Percentiles rank a stretch among this genome's conserved stretches.
Conservation (phyloP, 2,888 invertebrate genomes). For the Plusia festucae region DNA sequence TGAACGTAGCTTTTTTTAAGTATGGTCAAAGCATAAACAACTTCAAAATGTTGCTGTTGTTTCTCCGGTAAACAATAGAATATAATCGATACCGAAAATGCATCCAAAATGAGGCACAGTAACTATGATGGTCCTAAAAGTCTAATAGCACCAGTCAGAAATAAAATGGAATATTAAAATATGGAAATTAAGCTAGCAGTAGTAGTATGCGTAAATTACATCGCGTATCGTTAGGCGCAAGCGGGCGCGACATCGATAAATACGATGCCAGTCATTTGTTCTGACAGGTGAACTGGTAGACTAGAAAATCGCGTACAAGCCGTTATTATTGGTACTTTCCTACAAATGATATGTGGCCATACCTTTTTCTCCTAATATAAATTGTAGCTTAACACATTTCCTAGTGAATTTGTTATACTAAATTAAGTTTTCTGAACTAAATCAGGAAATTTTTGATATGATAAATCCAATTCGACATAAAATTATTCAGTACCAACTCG, state of each 20-base stretch:
- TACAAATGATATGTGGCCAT: not conserved
- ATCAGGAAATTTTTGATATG: not conserved
- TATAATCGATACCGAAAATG: too few species aligned
- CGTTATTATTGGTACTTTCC: too few species aligned
- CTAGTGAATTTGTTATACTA: not conserved
- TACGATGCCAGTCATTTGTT: constrained; percentile 30
- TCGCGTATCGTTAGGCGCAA: constrained; percentile 5
- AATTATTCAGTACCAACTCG: constrained; percentile 34
- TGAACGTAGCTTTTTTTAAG: too few species aligned
- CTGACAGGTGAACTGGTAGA: constrained; percentile 16
- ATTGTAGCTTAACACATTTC: not conserved
- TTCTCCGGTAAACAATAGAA: too few species aligned
- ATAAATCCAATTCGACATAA: not conserved
- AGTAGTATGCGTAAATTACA: constrained; percentile 17
- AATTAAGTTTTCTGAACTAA: not conserved
- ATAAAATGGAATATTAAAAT: not conserved
- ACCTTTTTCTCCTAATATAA: not conserved
- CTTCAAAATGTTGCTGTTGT: too few species aligned
- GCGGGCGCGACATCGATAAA: constrained; percentile 10
- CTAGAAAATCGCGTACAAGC: not conserved
- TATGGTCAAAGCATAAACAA: too few species aligned
- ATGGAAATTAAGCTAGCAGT: not conserved
- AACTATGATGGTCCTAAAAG: too few species aligned
- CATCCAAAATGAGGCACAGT: too few species aligned
- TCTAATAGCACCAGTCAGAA: not conserved